A percentile compares a stretch with the other conserved stretches of the same genome.
phyloP scores from a whole-genome alignment of 1,140 invertebrate genomes.

The Dreissena rostriformis region DNA sequence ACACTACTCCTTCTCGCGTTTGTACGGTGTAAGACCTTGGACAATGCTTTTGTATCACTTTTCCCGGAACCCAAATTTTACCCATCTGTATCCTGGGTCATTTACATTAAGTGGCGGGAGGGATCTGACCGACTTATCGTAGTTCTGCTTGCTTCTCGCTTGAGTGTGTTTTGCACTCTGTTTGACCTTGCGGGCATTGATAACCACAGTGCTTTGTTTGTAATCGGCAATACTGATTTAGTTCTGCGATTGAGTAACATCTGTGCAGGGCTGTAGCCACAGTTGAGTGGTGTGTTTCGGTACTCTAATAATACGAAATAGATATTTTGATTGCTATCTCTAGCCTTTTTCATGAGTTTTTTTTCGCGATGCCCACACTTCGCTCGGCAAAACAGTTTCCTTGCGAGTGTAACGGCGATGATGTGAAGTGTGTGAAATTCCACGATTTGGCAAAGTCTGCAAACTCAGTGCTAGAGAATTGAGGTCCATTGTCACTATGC shows the following conservation, averaged over 20 bases:
- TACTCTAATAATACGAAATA: slow-evolving; percentile 14
- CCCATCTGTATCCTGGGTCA: slow-evolving; percentile 6
- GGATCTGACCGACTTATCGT: background rate
- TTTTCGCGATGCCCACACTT: slow-evolving; percentile 19
- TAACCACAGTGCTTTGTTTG: slow-evolving; percentile 1
- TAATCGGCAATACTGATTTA: background rate
- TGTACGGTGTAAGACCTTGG: background rate
- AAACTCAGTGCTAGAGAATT: slow-evolving; percentile 2
- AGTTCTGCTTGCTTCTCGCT: background rate
- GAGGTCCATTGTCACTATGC: slow-evolving; percentile 31
- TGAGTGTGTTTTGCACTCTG: background rate
- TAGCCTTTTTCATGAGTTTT: background rate
- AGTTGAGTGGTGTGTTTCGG: slow-evolving; percentile 7
- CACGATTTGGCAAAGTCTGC: slow-evolving; percentile 5
- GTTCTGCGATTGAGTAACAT: background rate
- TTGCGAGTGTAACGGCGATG: background rate
- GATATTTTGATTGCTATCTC: background rate
- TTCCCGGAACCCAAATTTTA: background rate
- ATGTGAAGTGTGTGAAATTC: slow-evolving; percentile 13
- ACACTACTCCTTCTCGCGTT: background rate
- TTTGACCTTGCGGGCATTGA: background rate
- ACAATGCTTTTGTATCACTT: background rate
- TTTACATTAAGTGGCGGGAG: background rate
- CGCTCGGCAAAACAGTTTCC: slow-evolving; percentile 3
- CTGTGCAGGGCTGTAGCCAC: background rate